Conservation (phyloP, 1,140 invertebrate species). For the Drosophila burlai region DNA sequence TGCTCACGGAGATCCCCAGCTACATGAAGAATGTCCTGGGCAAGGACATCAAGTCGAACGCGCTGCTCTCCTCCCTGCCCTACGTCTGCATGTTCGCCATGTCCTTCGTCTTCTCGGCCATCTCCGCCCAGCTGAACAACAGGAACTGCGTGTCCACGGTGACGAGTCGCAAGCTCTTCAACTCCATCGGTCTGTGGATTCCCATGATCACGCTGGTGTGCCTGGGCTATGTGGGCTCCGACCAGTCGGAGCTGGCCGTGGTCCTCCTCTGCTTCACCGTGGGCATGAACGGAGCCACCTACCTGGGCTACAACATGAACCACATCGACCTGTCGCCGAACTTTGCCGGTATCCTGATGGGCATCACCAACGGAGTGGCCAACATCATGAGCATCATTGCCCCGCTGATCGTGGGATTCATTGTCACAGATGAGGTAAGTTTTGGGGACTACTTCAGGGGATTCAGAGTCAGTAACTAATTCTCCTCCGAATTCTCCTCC, state of each 20-base stretch:
- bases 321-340: conserved; percentile 92
- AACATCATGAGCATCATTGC: conserved; percentile 91
- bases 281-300: conserved; percentile 91
- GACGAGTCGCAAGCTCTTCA: conserved; percentile 89
- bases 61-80: conserved; percentile 91
- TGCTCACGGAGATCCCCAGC: conserved; percentile 95
- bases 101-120: conserved; percentile 87
- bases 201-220: conserved; percentile 88
- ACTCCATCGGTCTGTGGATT: conserved; percentile 88
- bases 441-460: accelerated
- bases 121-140: conserved; percentile 87
- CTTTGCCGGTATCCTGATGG: conserved; percentile 89
- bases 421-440: conserved; percentile 88
- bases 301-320: conserved; percentile 90
- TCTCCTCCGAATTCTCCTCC: not conserved
- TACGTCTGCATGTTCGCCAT: conserved; percentile 91
- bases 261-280: conserved; percentile 89
- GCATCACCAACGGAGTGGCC: conserved; percentile 91
- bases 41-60: conserved; percentile 92
- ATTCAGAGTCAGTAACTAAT: not conserved
- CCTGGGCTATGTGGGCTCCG: conserved; percentile 87
- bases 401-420: conserved; percentile 88
- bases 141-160: conserved; percentile 87
- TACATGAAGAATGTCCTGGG: conserved; percentile 94
- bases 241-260: conserved; percentile 86